phyloP scores from a whole-genome alignment of 2,797 vertebrate species.

The Oreonectes daqikongensis region DNA sequence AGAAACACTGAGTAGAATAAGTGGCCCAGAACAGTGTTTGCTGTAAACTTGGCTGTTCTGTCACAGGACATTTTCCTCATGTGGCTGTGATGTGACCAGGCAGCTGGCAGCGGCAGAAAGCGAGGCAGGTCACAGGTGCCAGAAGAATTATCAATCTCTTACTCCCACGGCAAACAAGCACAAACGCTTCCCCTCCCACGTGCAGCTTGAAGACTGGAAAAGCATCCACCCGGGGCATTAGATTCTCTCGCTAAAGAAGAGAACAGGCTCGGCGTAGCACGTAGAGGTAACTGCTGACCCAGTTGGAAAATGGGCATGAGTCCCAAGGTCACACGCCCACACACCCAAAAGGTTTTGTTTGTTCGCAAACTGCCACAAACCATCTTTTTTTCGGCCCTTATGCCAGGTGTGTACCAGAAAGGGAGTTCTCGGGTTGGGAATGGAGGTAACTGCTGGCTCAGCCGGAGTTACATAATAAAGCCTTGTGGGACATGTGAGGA shows the following conservation, averaged over 20 bases:
- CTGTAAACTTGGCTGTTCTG: slow-evolving; percentile 54
- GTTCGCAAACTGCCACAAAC: slow-evolving; percentile 67
- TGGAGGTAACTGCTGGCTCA: slow-evolving; percentile 46
- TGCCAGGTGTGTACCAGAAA: slow-evolving; percentile 57
- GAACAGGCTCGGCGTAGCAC: slow-evolving; percentile 61
- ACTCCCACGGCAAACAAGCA: slow-evolving; percentile 65
- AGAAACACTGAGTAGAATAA: slow-evolving; percentile 41
- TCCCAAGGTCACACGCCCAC: slow-evolving; percentile 75
- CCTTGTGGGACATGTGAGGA: slow-evolving; percentile 25
- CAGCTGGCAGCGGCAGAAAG: slow-evolving; percentile 67
- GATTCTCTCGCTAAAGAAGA: slow-evolving; percentile 61
- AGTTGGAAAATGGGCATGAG: slow-evolving; percentile 69
- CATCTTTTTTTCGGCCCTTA: slow-evolving; percentile 62
- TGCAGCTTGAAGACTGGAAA: slow-evolving; percentile 57
- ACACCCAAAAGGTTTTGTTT: slow-evolving; percentile 65
- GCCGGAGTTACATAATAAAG: slow-evolving; percentile 49
- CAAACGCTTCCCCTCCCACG: slow-evolving; percentile 63
- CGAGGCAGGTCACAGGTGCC: slow-evolving; percentile 75
- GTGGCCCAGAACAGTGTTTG: slow-evolving; percentile 43
- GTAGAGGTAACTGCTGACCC: slow-evolving; percentile 71
- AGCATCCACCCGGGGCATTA: slow-evolving; percentile 57
- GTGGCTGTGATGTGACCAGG: slow-evolving; percentile 64
- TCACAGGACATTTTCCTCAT: slow-evolving; percentile 59
- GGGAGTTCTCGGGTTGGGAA: slow-evolving; percentile 44
- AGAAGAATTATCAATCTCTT: slow-evolving; percentile 70